Percentiles rank a stretch among this genome's conserved stretches.
phyloP scores from a whole-genome alignment of 2,797 vertebrate species.

The Chloroceryle inda region DNA sequence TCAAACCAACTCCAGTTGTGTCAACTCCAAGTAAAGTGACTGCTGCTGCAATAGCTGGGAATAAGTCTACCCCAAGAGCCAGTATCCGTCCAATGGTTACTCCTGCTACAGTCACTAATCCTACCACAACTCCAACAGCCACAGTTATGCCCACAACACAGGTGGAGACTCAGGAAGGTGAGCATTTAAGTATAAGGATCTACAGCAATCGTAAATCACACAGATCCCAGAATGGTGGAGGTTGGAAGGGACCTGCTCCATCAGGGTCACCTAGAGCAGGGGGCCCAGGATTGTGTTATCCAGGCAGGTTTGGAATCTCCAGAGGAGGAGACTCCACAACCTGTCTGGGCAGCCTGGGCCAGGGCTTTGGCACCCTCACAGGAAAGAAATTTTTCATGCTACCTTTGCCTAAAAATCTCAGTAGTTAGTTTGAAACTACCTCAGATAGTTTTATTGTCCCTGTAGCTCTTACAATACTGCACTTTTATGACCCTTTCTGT shows the following conservation, averaged over 20 bases:
- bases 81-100: slow-evolving; percentile 99
- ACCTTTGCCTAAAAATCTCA: background rate
- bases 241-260: too few species aligned
- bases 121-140: slow-evolving; percentile 95
- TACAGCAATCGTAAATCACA: background rate
- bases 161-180: slow-evolving; percentile 95
- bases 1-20: slow-evolving; percentile 96
- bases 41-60: slow-evolving; percentile 92
- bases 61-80: slow-evolving; percentile 96
- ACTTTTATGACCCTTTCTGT: background rate
- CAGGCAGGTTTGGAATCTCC: too few species aligned
- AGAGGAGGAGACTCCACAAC: too few species aligned
- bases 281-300: too few species aligned
- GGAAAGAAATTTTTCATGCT: background rate
- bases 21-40: slow-evolving; percentile 92
- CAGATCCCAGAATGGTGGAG: background rate
- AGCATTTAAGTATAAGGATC: background rate
- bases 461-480: background rate
- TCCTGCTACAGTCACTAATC: slow-evolving; percentile 90
- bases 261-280: too few species aligned
- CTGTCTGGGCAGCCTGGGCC: too few species aligned
- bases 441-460: background rate
- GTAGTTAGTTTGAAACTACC: background rate
- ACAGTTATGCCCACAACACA: slow-evolving; percentile 99
- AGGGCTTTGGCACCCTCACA: too few species aligned